These are phyloP conservation scores for Zonitis immaculata DNA, from an alignment of 2,888 invertebrate genomes.

Conservation along the genomic window DNA sequence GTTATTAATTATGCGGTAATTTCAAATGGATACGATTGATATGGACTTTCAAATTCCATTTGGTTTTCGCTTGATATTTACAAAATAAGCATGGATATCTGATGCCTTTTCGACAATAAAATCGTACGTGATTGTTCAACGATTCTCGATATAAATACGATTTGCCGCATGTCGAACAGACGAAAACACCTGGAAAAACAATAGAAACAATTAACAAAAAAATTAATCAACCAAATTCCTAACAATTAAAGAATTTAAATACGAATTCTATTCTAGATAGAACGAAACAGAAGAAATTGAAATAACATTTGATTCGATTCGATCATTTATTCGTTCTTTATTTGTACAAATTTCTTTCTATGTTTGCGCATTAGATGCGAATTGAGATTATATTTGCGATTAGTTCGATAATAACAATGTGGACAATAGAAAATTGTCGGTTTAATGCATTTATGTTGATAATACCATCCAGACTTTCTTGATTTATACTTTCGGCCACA, in stretches of 20 bases:
- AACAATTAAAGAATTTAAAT: neutral
- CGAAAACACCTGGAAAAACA: neutral
- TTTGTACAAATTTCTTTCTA: neutral
- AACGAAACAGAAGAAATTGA: no score
- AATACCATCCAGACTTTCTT: constrained; percentile 26
- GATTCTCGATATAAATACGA: constrained; percentile 14
- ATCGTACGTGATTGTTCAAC: constrained; percentile 12
- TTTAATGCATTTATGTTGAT: constrained; percentile 17
- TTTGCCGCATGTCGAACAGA: constrained; percentile 19
- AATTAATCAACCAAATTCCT: neutral
- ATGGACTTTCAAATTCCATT: constrained; percentile 16
- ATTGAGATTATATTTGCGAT: constrained; percentile 15
- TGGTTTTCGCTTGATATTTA: constrained; percentile 16
- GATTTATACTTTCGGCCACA: constrained; percentile 23
- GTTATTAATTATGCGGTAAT: no score
- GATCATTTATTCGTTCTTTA: neutral
- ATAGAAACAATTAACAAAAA: neutral
- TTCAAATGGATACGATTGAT: constrained; percentile 9
- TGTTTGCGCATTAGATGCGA: constrained; percentile 14
- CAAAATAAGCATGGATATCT: constrained; percentile 18
- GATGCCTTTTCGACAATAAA: constrained; percentile 20
- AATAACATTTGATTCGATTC: no score
- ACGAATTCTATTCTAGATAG: neutral
- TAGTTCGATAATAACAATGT: constrained; percentile 10
- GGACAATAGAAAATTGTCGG: constrained; percentile 1